phyloP scores from a whole-genome alignment of 2,113 vertebrate genomes.

The Scytalopus superciliaris region DNA sequence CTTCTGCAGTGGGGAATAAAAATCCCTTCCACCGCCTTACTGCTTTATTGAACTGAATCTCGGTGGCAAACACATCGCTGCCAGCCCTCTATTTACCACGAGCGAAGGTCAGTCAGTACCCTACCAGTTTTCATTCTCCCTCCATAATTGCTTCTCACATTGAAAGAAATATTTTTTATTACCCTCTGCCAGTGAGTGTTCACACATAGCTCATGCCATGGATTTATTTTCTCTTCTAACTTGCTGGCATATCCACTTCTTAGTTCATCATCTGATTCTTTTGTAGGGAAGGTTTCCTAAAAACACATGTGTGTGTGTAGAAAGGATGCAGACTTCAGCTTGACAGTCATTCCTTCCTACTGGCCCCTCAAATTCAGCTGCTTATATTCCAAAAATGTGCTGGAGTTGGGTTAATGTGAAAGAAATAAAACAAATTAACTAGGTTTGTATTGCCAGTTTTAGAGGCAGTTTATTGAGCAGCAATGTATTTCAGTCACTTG shows the following conservation, averaged over 20 bases:
- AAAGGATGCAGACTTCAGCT: neutral
- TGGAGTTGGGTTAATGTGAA: neutral
- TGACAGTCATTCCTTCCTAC: neutral
- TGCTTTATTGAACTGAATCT: neutral
- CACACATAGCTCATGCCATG: neutral
- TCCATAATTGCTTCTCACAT: neutral
- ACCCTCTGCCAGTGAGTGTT: neutral
- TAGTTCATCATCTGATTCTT: neutral
- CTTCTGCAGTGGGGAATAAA: neutral
- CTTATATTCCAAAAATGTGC: neutral
- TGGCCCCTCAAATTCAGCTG: neutral
- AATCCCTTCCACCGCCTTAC: neutral
- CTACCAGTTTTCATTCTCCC: neutral
- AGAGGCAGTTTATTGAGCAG: neutral
- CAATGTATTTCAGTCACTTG: neutral
- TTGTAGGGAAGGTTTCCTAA: neutral
- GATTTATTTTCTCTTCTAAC: neutral
- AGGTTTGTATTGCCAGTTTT: neutral
- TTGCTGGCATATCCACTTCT: neutral
- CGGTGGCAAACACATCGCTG: rapidly evolving
- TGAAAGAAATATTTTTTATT: neutral
- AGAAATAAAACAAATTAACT: neutral
- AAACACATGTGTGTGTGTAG: neutral
- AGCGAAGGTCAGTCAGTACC: neutral
- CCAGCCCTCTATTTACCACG: neutral